Base-by-base conservation (phyloP, 2,888 invertebrate species). In the Xestia ashworthii region DNA sequence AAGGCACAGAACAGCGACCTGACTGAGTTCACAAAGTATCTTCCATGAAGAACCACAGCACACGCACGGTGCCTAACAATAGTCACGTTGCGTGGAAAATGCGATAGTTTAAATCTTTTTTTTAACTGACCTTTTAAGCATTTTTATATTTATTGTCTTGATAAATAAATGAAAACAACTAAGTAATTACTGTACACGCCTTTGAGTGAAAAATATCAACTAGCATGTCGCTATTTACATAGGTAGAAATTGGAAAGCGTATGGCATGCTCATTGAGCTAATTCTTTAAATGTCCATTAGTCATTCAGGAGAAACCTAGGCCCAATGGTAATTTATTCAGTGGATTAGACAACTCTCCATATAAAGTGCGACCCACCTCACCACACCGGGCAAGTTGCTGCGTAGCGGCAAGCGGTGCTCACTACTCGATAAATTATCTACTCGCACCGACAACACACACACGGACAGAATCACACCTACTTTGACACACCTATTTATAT, bases 251-350 rank as follows among this genome's bases (percentile, higher is more conserved):
- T 93, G 92, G 94, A 95, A 95, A 94, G 93, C 90, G 90, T 87
- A 85, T 85, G 86, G 89, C 90, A 90, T 91, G 89, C 89, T 90
- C 91, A 90, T 90, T 92, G 93, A 91, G 93, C 93, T 93, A 93
- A 94, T 94, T 94, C 94, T 93, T 93, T 92, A 93, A 93, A 93
- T 91, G 93, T 91, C 91, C 91, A 94, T 94, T 95, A 94, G 93
- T 93, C 93, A 95, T 95, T 95, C 93, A 94, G 93, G 95, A 95
- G 95, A 95, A 95, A 96, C 95, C 93, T 94, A 94, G 93, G 92
- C 87, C 91, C 91, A 91, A 82, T 93, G 92, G 94, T 93, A 93
- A 96, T 96, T 93, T 95, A 95, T 95, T 92, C 95, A 93, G 91
- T 91, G 91, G 93, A 95, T 95, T 93, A 95, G 93, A 95, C 95